Evolutionary conservation across 2,113 vertebrate genomes (phyloP).

Genomic region (Chaenocephalus aceratus): DNA sequence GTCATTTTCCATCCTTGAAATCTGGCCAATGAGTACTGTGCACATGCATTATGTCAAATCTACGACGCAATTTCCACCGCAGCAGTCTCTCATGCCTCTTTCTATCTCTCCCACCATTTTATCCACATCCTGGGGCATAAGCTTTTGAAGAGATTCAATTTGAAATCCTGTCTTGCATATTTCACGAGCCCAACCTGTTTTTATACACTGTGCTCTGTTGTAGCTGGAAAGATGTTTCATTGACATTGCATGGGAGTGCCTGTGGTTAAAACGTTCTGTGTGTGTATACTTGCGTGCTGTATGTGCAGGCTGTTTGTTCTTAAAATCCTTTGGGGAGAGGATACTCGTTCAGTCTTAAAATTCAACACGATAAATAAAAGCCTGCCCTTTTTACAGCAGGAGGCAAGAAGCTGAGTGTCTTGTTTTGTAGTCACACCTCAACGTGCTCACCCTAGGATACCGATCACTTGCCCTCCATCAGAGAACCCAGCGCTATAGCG

Average conservation of each 20-base stretch:
- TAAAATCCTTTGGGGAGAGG: conserved; percentile 18
- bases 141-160: conserved; percentile 65
- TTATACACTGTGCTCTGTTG: conserved; percentile 38
- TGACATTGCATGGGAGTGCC: conserved; percentile 40
- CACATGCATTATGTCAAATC: conserved; percentile 44
- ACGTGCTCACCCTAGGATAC: conserved; percentile 21
- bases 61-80: conserved; percentile 22
- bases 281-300: conserved; percentile 27
- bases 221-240: conserved; percentile 49
- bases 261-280: conserved; percentile 37
- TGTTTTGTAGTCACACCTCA: conserved; percentile 34
- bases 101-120: conserved; percentile 45
- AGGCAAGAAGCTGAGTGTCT: not conserved
- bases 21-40: not conserved
- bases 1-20: conserved; percentile 33
- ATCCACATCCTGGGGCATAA: conserved; percentile 55
- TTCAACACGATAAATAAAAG: conserved; percentile 35
- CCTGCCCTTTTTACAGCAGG: conserved; percentile 5
- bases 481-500: not conserved
- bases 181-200: conserved; percentile 68
- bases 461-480: not conserved
- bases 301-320: conserved; percentile 35
- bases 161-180: conserved; percentile 68
- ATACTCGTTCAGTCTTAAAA: conserved; percentile 17
- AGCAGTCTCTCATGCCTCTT: conserved; percentile 6